Conservation (phyloP, 2,888 invertebrate genomes). For the Hirtodrosophila alboralis region DNA sequence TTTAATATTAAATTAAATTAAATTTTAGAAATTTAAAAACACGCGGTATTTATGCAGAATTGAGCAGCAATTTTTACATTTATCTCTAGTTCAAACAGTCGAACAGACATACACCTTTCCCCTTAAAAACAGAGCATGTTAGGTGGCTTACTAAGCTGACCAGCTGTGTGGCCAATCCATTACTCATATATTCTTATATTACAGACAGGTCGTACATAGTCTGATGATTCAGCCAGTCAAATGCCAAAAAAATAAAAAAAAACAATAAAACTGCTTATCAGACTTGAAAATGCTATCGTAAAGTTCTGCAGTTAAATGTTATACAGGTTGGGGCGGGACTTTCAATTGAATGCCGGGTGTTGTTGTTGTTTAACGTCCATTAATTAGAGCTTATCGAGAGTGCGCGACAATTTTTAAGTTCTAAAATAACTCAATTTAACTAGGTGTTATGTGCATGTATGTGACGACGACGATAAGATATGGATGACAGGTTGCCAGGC, state of each 20-base stretch:
- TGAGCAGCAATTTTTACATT: too few relatives aligned
- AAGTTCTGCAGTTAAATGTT: slow-evolving; percentile 29
- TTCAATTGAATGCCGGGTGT: background rate
- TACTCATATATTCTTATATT: slow-evolving; percentile 32
- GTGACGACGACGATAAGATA: slow-evolving; percentile 61
- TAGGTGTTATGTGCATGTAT: background rate
- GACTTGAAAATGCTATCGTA: slow-evolving; percentile 11
- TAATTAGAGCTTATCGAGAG: slow-evolving; percentile 54
- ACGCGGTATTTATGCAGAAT: too few relatives aligned
- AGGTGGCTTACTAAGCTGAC: background rate
- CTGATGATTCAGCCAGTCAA: slow-evolving; percentile 33
- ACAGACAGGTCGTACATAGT: slow-evolving; percentile 17
- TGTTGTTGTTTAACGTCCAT: slow-evolving; percentile 24
- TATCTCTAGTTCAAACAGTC: too few relatives aligned
- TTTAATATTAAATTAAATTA: too few relatives aligned
- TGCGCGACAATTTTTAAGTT: slow-evolving; percentile 46
- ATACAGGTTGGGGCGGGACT: background rate
- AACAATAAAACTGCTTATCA: slow-evolving; percentile 30
- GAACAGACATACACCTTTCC: too few relatives aligned
- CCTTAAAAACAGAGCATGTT: too few relatives aligned
- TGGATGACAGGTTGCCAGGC: slow-evolving; percentile 25
- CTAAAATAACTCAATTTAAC: slow-evolving; percentile 42
- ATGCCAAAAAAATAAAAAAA: slow-evolving; percentile 1
- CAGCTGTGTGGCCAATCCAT: slow-evolving; percentile 20
- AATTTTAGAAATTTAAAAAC: too few relatives aligned